Conservation (phyloP, 2,888 invertebrate genomes). For the Caenorhabditis japonica region DNA sequence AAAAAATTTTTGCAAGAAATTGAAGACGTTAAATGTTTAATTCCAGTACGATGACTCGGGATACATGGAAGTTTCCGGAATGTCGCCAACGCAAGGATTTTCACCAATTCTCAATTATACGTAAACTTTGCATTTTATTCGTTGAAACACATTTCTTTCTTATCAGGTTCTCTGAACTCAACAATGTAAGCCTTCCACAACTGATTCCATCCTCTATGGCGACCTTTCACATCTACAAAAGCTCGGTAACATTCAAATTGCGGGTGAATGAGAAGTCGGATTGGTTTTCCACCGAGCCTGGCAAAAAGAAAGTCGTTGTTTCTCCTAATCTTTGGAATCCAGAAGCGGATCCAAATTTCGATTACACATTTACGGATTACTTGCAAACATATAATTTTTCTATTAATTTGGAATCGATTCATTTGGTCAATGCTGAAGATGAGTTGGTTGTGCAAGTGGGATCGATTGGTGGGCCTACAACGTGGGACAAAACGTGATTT, state of each 20-base stretch:
- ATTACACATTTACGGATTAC: constrained; percentile 9
- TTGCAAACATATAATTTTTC: constrained; percentile 22
- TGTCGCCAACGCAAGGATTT: no score
- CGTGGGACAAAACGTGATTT: constrained; percentile 26
- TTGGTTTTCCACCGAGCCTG: constrained; percentile 3
- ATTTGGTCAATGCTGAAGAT: constrained; percentile 21
- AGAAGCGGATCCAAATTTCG: constrained; percentile 13
- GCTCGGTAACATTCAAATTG: background rate
- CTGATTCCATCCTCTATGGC: no score
- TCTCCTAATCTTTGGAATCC: constrained; percentile 10
- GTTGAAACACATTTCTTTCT: no score
- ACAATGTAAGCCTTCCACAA: no score
- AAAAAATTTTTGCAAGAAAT: no score
- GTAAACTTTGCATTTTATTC: no score
- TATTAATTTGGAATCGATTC: constrained; percentile 11
- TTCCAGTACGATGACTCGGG: no score
- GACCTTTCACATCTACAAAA: no score
- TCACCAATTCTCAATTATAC: no score
- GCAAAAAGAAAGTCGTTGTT: constrained; percentile 2
- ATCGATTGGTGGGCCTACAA: constrained; percentile 19
- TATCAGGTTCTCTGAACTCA: no score
- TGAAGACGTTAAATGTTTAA: no score
- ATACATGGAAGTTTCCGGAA: no score
- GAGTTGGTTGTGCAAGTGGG: constrained; percentile 38
- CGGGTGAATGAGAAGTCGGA: background rate